phyloP scores from a whole-genome alignment of 92 coral and sea anemone species.

The Pocillopora grandis region DNA sequence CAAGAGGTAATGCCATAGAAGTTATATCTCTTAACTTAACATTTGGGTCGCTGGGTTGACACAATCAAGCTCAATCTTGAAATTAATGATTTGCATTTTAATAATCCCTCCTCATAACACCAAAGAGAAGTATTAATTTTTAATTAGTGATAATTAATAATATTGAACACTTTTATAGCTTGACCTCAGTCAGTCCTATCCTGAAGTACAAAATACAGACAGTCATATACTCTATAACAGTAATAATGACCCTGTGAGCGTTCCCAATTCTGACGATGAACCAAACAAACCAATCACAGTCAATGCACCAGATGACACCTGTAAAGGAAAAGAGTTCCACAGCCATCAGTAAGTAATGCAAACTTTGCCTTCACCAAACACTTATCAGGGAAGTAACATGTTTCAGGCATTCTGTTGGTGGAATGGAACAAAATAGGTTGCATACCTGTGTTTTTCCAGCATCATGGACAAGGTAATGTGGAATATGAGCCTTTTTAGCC shows the following conservation, averaged over 20 bases:
- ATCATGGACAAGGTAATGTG: conserved; percentile 79
- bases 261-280: conserved; percentile 58
- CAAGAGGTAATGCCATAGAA: too few relatives aligned
- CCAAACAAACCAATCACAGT: conserved; percentile 89
- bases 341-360: not conserved
- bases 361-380: not conserved
- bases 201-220: too few relatives aligned
- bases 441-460: conserved; percentile 91
- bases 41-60: too few relatives aligned
- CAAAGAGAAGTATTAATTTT: not conserved
- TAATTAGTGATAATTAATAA: not conserved
- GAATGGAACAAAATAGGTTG: not conserved
- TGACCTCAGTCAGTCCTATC: not conserved
- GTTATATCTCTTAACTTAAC: too few relatives aligned
- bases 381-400: too few relatives aligned
- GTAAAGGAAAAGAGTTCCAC: conserved; percentile 14
- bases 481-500: conserved; percentile 63
- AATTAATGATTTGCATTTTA: too few relatives aligned
- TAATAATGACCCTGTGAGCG: conserved; percentile 47
- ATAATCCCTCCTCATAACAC: too few relatives aligned
- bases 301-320: conserved; percentile 86
- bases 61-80: too few relatives aligned
- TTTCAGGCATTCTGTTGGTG: too few relatives aligned
- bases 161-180: not conserved
- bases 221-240: not conserved